These are phyloP conservation scores for Mizuhopecten yessoensis DNA, from an alignment of 1,140 invertebrate species.

Conservation along the genomic window DNA sequence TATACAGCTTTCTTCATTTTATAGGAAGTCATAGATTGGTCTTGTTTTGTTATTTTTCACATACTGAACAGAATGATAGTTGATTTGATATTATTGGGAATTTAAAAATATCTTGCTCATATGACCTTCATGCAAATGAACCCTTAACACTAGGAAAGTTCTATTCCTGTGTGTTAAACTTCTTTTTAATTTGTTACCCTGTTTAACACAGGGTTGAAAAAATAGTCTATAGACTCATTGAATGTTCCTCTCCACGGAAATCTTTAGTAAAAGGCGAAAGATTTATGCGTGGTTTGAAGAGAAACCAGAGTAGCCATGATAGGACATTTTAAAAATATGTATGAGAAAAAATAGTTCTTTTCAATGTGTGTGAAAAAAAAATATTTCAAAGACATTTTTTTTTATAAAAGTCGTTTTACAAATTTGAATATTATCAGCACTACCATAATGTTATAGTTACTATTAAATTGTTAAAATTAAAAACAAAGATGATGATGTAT, in stretches of 20 bases:
- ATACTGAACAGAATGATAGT: no score
- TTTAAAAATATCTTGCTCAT: no score
- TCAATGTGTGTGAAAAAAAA: background rate
- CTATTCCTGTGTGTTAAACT: no score
- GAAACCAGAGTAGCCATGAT: constrained; percentile 52
- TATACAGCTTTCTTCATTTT: no score
- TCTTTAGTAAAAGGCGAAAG: constrained; percentile 69
- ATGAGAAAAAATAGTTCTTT: background rate
- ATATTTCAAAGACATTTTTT: background rate
- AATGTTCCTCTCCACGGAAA: constrained; percentile 66
- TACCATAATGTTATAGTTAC: no score
- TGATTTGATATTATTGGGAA: no score
- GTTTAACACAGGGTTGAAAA: constrained; percentile 20
- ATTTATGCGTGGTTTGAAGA: constrained; percentile 64
- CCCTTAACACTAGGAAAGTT: no score
- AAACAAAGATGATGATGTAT: background rate
- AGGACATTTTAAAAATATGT: background rate
- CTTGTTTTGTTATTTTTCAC: no score
- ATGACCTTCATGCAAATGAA: no score
- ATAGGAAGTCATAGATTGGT: no score
- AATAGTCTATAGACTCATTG: constrained; percentile 59
- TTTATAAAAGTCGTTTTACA: no score
- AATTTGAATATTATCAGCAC: no score
- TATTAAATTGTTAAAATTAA: background rate
- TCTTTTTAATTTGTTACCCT: constrained; percentile 15